These are phyloP conservation scores for Stictocephala bisonia DNA, from an alignment of 2,888 invertebrate species.

Conservation along the genomic window DNA sequence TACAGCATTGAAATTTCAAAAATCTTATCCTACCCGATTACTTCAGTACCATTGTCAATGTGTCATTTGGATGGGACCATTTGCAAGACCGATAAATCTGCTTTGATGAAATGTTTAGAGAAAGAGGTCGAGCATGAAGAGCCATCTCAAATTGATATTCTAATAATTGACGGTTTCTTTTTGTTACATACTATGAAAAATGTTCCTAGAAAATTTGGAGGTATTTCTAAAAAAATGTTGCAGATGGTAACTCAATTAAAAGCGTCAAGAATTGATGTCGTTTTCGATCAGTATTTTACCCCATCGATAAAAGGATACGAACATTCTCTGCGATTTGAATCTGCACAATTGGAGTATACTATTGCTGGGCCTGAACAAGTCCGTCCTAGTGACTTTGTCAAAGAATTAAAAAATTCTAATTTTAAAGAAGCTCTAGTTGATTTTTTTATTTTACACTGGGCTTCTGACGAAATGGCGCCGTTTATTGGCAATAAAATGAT, in stretches of 20 bases:
- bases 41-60: not conserved
- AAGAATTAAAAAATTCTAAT: conserved; percentile 56
- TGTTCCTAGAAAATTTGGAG: conserved; percentile 59
- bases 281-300: conserved; percentile 59
- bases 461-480: conserved; percentile 57
- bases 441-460: conserved; percentile 59
- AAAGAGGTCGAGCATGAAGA: conserved; percentile 21
- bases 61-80: conserved; percentile 11
- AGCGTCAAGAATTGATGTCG: conserved; percentile 52
- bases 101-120: not conserved
- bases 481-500: conserved; percentile 51
- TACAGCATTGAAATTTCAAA: conserved; percentile 2
- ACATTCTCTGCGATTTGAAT: conserved; percentile 54
- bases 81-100: conserved; percentile 16
- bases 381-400: conserved; percentile 55
- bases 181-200: conserved; percentile 59
- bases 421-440: conserved; percentile 59
- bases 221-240: conserved; percentile 59
- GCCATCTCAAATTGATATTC: conserved; percentile 55
- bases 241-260: conserved; percentile 50
- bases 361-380: conserved; percentile 59
- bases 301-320: conserved; percentile 63
- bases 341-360: conserved; percentile 53
- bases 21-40: conserved; percentile 8
- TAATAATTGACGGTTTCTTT: conserved; percentile 62